phyloP scores from a whole-genome alignment of 2,888 invertebrate species.

The Craniophora ligustri region DNA sequence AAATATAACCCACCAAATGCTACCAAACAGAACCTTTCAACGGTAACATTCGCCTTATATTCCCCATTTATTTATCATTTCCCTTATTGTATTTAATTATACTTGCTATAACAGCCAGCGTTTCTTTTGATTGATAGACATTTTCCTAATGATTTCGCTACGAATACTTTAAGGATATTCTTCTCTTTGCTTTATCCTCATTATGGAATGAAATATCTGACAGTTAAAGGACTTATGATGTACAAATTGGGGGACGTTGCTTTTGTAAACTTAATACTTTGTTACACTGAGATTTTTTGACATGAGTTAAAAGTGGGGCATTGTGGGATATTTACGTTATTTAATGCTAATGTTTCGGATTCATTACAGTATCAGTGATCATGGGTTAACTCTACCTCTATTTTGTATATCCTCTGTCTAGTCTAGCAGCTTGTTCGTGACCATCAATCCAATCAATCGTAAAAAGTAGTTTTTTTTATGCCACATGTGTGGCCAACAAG shows the following conservation, averaged over 20 bases:
- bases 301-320: too few relatives aligned
- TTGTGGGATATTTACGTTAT: too few relatives aligned
- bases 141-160: conserved; percentile 16
- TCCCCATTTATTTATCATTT: conserved; percentile 1
- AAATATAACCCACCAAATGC: too few relatives aligned
- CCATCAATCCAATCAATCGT: too few relatives aligned
- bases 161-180: conserved; percentile 5
- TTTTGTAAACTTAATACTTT: not conserved
- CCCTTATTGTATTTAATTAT: not conserved
- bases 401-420: too few relatives aligned
- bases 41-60: not conserved
- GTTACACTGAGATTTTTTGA: not conserved
- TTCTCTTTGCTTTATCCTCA: conserved; percentile 4
- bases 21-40: too few relatives aligned
- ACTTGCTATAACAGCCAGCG: conserved; percentile 8
- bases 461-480: too few relatives aligned
- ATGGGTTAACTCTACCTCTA: too few relatives aligned
- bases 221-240: conserved; percentile 12
- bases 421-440: too few relatives aligned
- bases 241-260: not conserved
- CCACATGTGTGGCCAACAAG: too few relatives aligned
- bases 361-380: too few relatives aligned
- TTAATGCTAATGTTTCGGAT: too few relatives aligned
- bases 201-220: conserved; percentile 17
- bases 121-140: conserved; percentile 26